Evolutionary conservation across 2,797 vertebrate species (phyloP).

Genomic region (Rhinella marina): DNA sequence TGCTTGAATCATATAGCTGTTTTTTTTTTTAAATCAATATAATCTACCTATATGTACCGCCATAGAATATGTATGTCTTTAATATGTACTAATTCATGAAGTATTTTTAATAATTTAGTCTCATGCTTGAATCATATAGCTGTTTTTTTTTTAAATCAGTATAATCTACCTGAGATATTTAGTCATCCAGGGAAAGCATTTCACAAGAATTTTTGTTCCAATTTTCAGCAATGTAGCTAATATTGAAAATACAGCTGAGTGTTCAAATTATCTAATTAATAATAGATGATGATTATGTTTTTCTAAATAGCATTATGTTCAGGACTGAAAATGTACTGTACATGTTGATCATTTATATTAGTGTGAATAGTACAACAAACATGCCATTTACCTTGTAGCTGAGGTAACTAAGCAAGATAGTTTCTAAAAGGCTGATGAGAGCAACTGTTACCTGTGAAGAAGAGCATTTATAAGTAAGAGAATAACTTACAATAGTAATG

Average conservation of each 20-base stretch:
- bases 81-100: too few species aligned
- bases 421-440: constrained; percentile 83
- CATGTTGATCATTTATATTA: not conserved
- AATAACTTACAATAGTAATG: not conserved
- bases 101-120: too few species aligned
- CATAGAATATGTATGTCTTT: too few species aligned
- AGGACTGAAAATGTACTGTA: not conserved
- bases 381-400: constrained; percentile 82
- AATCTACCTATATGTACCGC: too few species aligned
- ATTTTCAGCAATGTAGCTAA: not conserved
- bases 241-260: constrained; percentile 9
- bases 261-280: not conserved
- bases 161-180: not conserved
- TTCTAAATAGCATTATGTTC: not conserved
- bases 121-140: too few species aligned
- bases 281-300: not conserved
- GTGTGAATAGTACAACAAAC: not conserved
- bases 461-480: constrained; percentile 4
- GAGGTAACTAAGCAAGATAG: constrained; percentile 82
- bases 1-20: too few species aligned
- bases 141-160: not conserved
- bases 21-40: too few species aligned
- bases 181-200: not conserved
- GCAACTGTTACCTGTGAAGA: constrained; percentile 79
- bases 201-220: not conserved